Evolutionary conservation across 2,797 vertebrate genomes (phyloP), one percentile per base, ranked within the genome.

Genomic region (Natrix natrix): DNA sequence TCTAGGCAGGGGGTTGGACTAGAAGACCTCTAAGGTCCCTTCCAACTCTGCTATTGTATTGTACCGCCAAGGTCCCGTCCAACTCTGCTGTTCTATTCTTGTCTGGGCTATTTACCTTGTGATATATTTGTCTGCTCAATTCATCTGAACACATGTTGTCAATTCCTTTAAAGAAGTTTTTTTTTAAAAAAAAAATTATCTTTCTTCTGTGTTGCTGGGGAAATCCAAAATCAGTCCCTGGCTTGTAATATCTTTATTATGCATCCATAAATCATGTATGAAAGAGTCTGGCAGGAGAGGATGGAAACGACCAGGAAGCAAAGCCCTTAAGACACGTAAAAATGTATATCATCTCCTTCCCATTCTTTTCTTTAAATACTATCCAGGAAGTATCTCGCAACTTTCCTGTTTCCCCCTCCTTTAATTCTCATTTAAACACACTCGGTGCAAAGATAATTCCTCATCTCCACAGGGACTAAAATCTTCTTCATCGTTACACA

Each of bases 181-280:
- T 63, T 24, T 20, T 13, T n/a, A n/a, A n/a, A n/a, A n/a, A n/a
- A 22, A 13, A 32, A 74, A 63, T 37, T 37, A 17, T 74, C 32
- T 20, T 37, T 74, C 92, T 96, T 96, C 94, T 94, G 93, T 94
- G 92, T 95, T 92, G 92, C 93, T 95, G 63, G 89, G 43, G 90
- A 96, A 96, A 96, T 95, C 96, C 93, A 88, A 95, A 94, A 95
- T 95, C 94, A 60, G 93, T 94, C 93, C 66, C 92, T 95, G 91
- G 89, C 63, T 95, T 74, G 90, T 2, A 60, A 94, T 92, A 87
- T 96, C 96, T 97, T 96, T 95, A 95, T 97, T 97, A 97, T 97
- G 94, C 94, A 1, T 16, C 88, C 89, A 96, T 96, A 96, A 97
- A 97, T 97, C 96, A 97, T 96, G 95, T 94, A 96, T 96, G 96